Evolutionary conservation across 1,140 invertebrate genomes (phyloP), one percentile per base, ranked within the genome.

Genomic region (Hypsibius dujardini): DNA sequence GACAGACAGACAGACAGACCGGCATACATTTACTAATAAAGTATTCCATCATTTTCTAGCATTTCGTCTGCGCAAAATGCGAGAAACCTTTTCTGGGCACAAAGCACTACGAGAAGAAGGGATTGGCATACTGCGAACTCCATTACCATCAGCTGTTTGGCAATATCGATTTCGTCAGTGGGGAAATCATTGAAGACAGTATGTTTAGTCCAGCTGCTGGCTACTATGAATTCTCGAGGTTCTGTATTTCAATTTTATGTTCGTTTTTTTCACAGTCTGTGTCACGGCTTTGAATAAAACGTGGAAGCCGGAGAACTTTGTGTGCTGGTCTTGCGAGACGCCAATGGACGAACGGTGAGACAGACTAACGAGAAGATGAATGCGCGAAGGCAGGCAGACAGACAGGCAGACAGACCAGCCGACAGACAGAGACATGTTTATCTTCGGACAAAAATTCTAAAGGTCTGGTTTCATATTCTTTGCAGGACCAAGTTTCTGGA

Each of bases 61-160:
- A 98, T 83, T 98, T 99, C 82, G 95, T 98, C 0, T 99, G 95
- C 80, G 94, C 95, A 73, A 96, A 97, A 81, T 99, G 95, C 81
- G 96, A 98, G 81, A 98, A 98, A 79, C 96, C 96, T 1, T 99
- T 99, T 83, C 85, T 97, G 77, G 96, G 96, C 0, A 92, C 96
- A 82, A 87, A 94, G 1, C 95, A 99, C 81, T 99, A 98, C 80
- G 96, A 99, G 81, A 95, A 95, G 79, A 96, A 96, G 78, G 95
- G 95, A 1, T 81, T 98, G 74, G 95, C 95, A 1, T 99, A 99
- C 80, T 99, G 96, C 80, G 95, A 99, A 81, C 94, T 90, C 75
- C 95, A 99, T 80, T 99, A 98, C 81, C 95, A 98, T 82, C 90
- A 98, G 83, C 81, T 98, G 47, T 99, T 98, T 82, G 96, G 96